These are phyloP conservation scores for Mythimna impura DNA, from an alignment of 2,888 invertebrate genomes.

Conservation along the genomic window DNA sequence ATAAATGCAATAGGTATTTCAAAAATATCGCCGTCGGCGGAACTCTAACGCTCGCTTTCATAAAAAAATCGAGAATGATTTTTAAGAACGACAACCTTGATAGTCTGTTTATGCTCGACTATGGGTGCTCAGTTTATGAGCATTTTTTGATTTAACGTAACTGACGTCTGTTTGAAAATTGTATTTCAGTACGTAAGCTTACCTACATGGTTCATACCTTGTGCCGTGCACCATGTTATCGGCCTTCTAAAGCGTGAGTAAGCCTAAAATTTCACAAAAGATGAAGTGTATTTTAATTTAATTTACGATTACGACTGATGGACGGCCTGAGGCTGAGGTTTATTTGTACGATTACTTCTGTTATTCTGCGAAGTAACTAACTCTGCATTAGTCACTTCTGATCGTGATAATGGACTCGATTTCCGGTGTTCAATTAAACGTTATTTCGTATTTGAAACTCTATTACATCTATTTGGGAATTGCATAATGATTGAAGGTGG, in stretches of 20 bases:
- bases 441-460: slow-evolving; percentile 22
- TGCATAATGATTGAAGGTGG: background rate
- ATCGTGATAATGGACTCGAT: slow-evolving; percentile 37
- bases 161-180: slow-evolving; percentile 83
- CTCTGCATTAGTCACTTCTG: slow-evolving; percentile 46
- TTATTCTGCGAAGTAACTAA: slow-evolving; percentile 53
- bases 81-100: slow-evolving; percentile 89
- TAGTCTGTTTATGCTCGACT: slow-evolving; percentile 82
- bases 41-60: slow-evolving; percentile 82
- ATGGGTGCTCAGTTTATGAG: slow-evolving; percentile 85
- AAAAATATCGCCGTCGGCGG: slow-evolving; percentile 85
- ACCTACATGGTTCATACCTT: slow-evolving; percentile 31
- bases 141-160: slow-evolving; percentile 80
- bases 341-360: slow-evolving; percentile 52
- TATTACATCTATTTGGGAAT: slow-evolving; percentile 10
- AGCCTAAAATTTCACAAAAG: slow-evolving; percentile 51
- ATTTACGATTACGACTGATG: slow-evolving; percentile 57
- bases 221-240: slow-evolving; percentile 28
- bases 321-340: slow-evolving; percentile 40
- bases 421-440: slow-evolving; percentile 46
- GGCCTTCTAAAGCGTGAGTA: slow-evolving; percentile 47
- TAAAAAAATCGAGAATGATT: slow-evolving; percentile 87
- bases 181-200: slow-evolving; percentile 70
- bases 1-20: slow-evolving; percentile 90
- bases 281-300: slow-evolving; percentile 59